Evolutionary conservation across 2,888 invertebrate genomes (phyloP).

Genomic region (Aleiodes alternator): DNA sequence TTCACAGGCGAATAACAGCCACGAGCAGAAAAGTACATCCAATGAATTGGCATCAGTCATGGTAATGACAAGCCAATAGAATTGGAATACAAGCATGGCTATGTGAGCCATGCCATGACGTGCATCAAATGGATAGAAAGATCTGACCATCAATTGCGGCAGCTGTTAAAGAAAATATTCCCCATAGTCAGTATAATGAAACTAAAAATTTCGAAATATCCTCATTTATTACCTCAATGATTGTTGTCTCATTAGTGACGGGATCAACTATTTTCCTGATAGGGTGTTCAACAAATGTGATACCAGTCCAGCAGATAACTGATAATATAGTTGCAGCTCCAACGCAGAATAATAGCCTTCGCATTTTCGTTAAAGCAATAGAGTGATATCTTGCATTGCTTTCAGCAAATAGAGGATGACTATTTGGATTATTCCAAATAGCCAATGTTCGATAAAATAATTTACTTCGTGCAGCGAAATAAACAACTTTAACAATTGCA

Average conservation of each 20-base stretch:
- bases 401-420: slow-evolving; percentile 89
- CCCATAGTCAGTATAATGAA: neutral
- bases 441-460: slow-evolving; percentile 86
- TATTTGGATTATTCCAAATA: slow-evolving; percentile 90
- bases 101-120: slow-evolving; percentile 83
- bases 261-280: slow-evolving; percentile 82
- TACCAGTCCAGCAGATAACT: slow-evolving; percentile 83
- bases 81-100: slow-evolving; percentile 81
- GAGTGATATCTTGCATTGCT: slow-evolving; percentile 88
- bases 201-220: neutral
- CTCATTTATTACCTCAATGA: slow-evolving; percentile 77
- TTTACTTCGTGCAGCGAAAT: slow-evolving; percentile 85
- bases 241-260: slow-evolving; percentile 83
- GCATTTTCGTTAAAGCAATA: slow-evolving; percentile 85
- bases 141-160: slow-evolving; percentile 84
- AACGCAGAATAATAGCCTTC: slow-evolving; percentile 83
- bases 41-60: slow-evolving; percentile 79
- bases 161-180: slow-evolving; percentile 65
- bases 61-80: slow-evolving; percentile 83
- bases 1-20: slow-evolving; percentile 90
- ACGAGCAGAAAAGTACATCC: slow-evolving; percentile 89
- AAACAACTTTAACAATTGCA: slow-evolving; percentile 84
- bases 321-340: slow-evolving; percentile 80
- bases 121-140: slow-evolving; percentile 88
- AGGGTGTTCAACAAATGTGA: slow-evolving; percentile 89